phyloP scores from a whole-genome alignment of 37 sponge, comb jelly and placozoan genomes.

The Aphrocallistes beatrix region DNA sequence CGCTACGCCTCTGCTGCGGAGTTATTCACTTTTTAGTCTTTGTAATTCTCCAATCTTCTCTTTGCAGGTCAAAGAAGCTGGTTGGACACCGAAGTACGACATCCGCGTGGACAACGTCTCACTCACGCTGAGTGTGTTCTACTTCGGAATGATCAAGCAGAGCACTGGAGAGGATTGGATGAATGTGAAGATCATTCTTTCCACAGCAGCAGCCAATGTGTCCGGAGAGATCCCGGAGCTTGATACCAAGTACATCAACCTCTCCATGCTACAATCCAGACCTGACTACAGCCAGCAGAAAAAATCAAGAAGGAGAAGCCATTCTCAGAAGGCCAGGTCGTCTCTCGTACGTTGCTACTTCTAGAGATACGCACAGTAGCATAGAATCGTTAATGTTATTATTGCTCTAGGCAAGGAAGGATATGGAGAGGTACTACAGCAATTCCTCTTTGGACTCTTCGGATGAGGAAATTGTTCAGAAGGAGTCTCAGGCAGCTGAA shows the following conservation, averaged over 20 bases:
- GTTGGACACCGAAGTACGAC: conserved; percentile 85
- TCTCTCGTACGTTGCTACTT: too few relatives aligned
- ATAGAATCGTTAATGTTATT: background rate
- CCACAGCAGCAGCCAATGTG: conserved; percentile 72
- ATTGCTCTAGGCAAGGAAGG: background rate
- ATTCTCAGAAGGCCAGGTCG: too few relatives aligned
- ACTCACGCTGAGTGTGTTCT: conserved; percentile 57
- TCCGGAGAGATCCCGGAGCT: conserved; percentile 57
- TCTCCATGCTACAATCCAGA: conserved; percentile 21
- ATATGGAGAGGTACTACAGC: too few relatives aligned
- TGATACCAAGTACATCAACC: conserved; percentile 32
- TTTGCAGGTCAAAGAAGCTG: conserved; percentile 65
- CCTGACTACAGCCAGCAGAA: conserved; percentile 11
- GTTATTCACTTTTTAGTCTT: too few relatives aligned
- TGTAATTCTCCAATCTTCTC: too few relatives aligned
- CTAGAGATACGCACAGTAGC: background rate
- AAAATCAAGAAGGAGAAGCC: background rate
- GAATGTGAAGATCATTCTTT: conserved; percentile 50
- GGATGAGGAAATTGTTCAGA: too few relatives aligned
- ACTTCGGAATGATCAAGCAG: conserved; percentile 82
- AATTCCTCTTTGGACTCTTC: too few relatives aligned
- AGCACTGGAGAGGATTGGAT: conserved; percentile 82
- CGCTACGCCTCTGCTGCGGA: too few relatives aligned
- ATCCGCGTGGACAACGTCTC: conserved; percentile 52
- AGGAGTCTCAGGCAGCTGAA: too few relatives aligned